Base-by-base conservation (phyloP, 2,888 invertebrate species). In the Tortricodes alternella region DNA sequence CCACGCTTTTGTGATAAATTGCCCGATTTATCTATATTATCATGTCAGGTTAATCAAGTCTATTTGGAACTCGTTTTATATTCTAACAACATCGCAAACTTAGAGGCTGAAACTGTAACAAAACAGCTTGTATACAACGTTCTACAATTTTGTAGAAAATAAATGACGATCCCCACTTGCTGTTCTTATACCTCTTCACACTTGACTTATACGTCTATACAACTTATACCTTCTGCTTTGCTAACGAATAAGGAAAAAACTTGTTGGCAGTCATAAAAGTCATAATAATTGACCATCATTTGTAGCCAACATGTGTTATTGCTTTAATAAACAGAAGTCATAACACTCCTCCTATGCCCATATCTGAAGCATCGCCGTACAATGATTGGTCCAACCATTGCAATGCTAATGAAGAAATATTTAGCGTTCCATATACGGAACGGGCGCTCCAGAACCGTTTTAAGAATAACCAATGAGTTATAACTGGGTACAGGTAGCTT, bases 341-440 rank as follows among this genome's bases (percentile, higher is more conserved):
- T 63, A 63, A 63, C 49, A 68, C 73, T 64, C 82, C 85, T 73
- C 83, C 83, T 78, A 79, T 77, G 65, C 58, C 82, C 81, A 73
- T 78, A 69, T 78, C 58, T 46, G 77, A 68, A 58, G 58, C 38
- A 65, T 68, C 64, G 63, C 65, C 61, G 58, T 53, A 51, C 67
- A 60, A 65, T 68, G 73, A 78, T 77, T 78, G 79, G 80, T 69
- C 73, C 66, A 63, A 68, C 62, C 53, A 58, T 53, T 29, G 61
- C 57, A 65, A 66, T 70, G 76, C 71, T 81, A 80, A 81, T 77
- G 70, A 76, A 67, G 63, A 69, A 50, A 59, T 68, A 63, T 69
- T 78, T 85, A 80, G 77, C 80, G 70, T 65, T 64, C 82, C 79
- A 69, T 78, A 74, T 80, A 73, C 70, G 75, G 73, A 48, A 11